Base-by-base conservation (phyloP, 2,797 vertebrate genomes). In the Gymnopithys bicolor region DNA sequence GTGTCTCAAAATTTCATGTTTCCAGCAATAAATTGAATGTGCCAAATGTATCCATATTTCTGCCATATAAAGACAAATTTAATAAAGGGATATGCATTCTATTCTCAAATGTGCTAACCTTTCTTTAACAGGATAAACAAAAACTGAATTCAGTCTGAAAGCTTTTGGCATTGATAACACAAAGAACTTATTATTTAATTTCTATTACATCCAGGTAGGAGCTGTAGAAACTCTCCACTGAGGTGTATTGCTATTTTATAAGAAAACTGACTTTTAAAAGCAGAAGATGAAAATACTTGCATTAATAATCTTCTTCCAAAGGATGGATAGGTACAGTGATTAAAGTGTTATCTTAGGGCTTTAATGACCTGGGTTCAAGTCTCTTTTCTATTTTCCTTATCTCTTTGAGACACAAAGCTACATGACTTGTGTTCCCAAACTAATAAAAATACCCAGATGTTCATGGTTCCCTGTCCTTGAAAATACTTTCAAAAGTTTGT, bases 241-340 rank as follows among this genome's bases (percentile, higher is more conserved):
- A 94, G 33, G 24, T 90, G 22, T 60, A 70, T 10, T 90, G 37
- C 41, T 80, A 17, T 60, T 82, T 89, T 83, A 53, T 66, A n/a
- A 94, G 74, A 88, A 87, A 91, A 81, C 7, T 45, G 18, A 82
- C 23, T 92, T 87, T 92, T 84, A 87, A 84, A 96, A 79, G 55
- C 32, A 92, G 90, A 86, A 90, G 67, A 96, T 89, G 81, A 91
- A 96, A 96, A 95, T 64, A 90, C 58, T 83, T 89, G 64, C 78
- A 96, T 89, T 94, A 94, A 96, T 95, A 94, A 95, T 91, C 80
- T 87, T 78, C 66, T 81, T 95, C 93, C 69, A 88, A 87, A 85
- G 78, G 60, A 92, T 84, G 92, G 93, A 95, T 93, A 94, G 86
- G 86, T 95, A 87, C 43, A 89, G 67, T 92, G 92, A 95, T 95